Base-by-base conservation (phyloP, 2,888 invertebrate species). In the Bugulina stolonifera region DNA sequence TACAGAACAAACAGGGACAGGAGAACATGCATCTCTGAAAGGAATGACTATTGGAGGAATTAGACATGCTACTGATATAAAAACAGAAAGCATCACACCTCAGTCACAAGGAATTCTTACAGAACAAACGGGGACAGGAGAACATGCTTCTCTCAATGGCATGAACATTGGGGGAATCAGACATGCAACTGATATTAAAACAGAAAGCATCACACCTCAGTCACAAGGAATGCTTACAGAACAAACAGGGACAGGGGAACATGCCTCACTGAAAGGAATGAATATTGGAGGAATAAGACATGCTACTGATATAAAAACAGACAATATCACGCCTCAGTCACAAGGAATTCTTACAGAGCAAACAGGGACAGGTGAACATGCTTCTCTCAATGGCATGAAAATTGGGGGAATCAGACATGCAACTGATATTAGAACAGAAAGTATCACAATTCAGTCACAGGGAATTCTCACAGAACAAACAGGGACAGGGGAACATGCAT, bases 361-460 rank as follows among this genome's bases (percentile, higher is more conserved):
- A 52, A 52, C 52, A 52, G 83, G 83, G 5, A 79, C 77, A 72
- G 83, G 82, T 75, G 79, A 82, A 75, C 78, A 79, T 1, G 83
- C 83, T 29, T 78, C 77, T 52, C 83, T 83, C 73, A 72, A 77
- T 10, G 83, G 83, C 0, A 83, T 82, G 82, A 72, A 76, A 57
- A 52, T 81, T 73, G 83, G 83, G 3, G 75, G 75, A 22, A 77
- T 76, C 22, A 75, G 82, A 1, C 80, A 81, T 73, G 77, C 78
- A 57, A 77, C 75, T 34, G 77, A 78, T 70, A 75, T 76, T 70
- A 69, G 72, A 52, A 72, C 72, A 35, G 75, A 76, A 35, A 72
- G 74, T 32, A 71, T 76, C 71, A 57, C 72, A 10, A 29, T n/a
- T 14, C 73, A 74, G 32, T 71, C 73, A n/a, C 34, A 43, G 25